Percentiles rank a stretch among this genome's conserved stretches.
Conservation (phyloP, 2,888 invertebrate species). For the Stenodera caucasica region DNA sequence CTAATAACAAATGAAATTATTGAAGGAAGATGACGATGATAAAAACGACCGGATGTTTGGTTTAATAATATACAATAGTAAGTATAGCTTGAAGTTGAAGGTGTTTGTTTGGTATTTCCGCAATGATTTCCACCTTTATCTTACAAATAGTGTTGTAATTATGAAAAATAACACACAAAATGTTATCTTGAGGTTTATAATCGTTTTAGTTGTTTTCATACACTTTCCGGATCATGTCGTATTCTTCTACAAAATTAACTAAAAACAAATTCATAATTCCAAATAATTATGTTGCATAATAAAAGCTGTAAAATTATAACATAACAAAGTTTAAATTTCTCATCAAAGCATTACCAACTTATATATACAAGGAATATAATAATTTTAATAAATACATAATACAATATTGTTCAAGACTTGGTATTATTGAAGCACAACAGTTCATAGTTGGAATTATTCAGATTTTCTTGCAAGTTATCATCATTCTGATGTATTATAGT, state of each 20-base stretch:
- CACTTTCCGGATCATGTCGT: background rate
- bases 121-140: background rate
- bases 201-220: conserved; percentile 7
- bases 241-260: no score
- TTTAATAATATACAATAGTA: background rate
- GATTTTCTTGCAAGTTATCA: no score
- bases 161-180: background rate
- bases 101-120: background rate
- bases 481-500: no score
- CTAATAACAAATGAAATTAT: no score
- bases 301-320: conserved; percentile 2
- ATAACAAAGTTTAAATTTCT: no score
- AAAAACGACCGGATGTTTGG: background rate
- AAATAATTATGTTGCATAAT: background rate
- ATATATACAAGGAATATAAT: no score
- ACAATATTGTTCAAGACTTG: background rate
- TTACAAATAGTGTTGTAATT: background rate
- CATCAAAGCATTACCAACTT: no score
- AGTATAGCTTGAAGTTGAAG: background rate
- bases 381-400: no score
- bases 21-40: no score
- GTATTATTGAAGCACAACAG: background rate
- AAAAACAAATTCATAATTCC: no score
- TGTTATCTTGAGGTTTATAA: no score
- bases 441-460: no score